Conservation (phyloP, 2,113 vertebrate species). For the Craseonycteris thonglongyai region DNA sequence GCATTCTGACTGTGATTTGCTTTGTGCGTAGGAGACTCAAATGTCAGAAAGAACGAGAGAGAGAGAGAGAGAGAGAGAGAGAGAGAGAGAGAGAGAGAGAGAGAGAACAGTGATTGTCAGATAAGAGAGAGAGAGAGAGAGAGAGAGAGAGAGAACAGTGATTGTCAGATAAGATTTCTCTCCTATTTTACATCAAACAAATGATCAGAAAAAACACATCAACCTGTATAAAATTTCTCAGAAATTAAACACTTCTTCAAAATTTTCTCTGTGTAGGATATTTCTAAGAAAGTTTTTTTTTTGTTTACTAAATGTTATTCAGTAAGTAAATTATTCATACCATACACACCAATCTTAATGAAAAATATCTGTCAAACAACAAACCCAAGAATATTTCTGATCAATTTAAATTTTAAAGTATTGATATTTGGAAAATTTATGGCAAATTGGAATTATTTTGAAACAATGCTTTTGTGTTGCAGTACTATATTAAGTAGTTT, state of each 20-base stretch:
- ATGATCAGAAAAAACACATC: slow-evolving; percentile 52
- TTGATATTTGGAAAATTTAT: neutral
- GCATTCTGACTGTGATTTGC: slow-evolving; percentile 75
- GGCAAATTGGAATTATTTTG: neutral
- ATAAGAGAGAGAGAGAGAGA: slow-evolving; percentile 57
- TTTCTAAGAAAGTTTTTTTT: neutral
- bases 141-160: neutral
- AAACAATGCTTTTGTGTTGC: neutral
- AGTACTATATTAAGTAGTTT: neutral
- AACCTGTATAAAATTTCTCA: slow-evolving; percentile 24
- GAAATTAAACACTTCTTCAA: slow-evolving; percentile 51
- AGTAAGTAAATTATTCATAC: neutral
- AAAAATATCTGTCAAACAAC: neutral
- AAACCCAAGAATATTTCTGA: neutral
- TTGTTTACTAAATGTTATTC: neutral
- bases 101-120: neutral
- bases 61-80: neutral
- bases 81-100: slow-evolving; percentile 50
- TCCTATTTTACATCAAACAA: slow-evolving; percentile 47
- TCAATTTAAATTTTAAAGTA: neutral
- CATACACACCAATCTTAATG: neutral
- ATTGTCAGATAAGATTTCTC: slow-evolving; percentile 59
- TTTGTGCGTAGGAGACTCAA: slow-evolving; percentile 70
- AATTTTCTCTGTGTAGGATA: slow-evolving; percentile 3
- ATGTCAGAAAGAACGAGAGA: slow-evolving; percentile 60